Evolutionary conservation across 2,797 vertebrate species (phyloP), one percentile per base, ranked within the genome.

Genomic region (Leptoclinus maculatus): DNA sequence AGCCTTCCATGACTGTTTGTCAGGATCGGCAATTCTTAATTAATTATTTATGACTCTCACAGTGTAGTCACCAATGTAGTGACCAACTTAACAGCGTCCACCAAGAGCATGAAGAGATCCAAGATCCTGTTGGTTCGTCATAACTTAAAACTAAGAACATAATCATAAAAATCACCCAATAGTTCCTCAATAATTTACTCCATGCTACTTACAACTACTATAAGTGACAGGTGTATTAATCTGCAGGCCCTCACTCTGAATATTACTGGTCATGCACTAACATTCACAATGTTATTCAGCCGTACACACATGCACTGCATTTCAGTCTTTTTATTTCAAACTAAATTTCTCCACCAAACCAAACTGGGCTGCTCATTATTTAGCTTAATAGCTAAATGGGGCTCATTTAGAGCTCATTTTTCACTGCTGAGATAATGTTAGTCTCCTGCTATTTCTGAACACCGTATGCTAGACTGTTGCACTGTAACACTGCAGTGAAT

Each of bases 351-450:
- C 71, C 63, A 67, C 39, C 71, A 53, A 70, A 66, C 58, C 65
- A 75, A 63, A 54, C 47, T 71, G 21, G 23, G 45, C 17, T 51
- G 38, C 71, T 78, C 71, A 79, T 84, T 79, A 78, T 77, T 71
- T 72, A 71, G 71, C 64, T 47, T 76, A 75, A 71, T 58, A 74
- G 60, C 56, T 76, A 47, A 86, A 62, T 77, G 77, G 54, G 66
- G 71, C 79, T 78, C 68, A 76, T 83, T 83, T 83, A 78, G 71
- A 68, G 57, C 69, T 71, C 60, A 77, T 88, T 86, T 80, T 64
- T 84, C 74, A 80, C 67, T 41, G 72, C 82, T 84, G 79, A 47
- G 71, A 84, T 82, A 84, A 83, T 83, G 57, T 78, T 80, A 78
- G 53, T 69, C 74, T 19, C 71, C 70, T 66, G 66, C 70, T 71